phyloP scores from a whole-genome alignment of 2,888 invertebrate genomes.

The Andrena camellia region DNA sequence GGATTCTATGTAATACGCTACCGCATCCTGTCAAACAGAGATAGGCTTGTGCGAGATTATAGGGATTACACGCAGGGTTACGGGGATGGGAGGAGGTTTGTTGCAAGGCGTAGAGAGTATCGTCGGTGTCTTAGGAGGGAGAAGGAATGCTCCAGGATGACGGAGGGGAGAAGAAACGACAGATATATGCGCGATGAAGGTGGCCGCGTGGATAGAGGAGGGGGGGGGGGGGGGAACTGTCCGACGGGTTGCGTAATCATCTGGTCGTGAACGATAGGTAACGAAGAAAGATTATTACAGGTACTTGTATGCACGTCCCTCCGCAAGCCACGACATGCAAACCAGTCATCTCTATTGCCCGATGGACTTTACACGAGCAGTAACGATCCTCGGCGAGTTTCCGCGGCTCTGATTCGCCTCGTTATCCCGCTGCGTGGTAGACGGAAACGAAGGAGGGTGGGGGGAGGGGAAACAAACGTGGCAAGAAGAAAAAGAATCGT shows the following conservation, averaged over 20 bases:
- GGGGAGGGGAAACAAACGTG: constrained; percentile 31
- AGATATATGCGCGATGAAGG: constrained; percentile 16
- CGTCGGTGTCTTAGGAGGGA: constrained; percentile 1
- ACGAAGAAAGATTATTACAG: constrained; percentile 62
- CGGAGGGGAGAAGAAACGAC: constrained; percentile 12
- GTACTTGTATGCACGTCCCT: constrained; percentile 68
- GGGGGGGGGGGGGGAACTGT: constrained; percentile 10
- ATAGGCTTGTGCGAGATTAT: constrained; percentile 59
- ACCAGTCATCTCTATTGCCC: constrained; percentile 64
- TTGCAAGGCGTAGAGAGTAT: constrained; percentile 22
- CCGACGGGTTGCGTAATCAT: constrained; percentile 42
- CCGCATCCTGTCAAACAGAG: constrained; percentile 63
- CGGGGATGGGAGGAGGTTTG: constrained; percentile 14
- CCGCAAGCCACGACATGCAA: constrained; percentile 73
- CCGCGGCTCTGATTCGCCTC: constrained; percentile 21
- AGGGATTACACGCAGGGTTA: constrained; percentile 40
- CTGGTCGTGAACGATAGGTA: constrained; percentile 45
- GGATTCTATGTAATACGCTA: constrained; percentile 59
- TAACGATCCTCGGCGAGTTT: constrained; percentile 35
- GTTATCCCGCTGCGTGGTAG: constrained; percentile 24
- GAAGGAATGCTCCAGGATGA: constrained; percentile 24
- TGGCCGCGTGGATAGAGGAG: constrained; percentile 5
- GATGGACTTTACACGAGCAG: constrained; percentile 49
- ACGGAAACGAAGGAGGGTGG: background rate
- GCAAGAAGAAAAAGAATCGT: constrained; percentile 59